Evolutionary conservation across 2,113 vertebrate genomes (phyloP).

Genomic region (Colaptes auratus): DNA sequence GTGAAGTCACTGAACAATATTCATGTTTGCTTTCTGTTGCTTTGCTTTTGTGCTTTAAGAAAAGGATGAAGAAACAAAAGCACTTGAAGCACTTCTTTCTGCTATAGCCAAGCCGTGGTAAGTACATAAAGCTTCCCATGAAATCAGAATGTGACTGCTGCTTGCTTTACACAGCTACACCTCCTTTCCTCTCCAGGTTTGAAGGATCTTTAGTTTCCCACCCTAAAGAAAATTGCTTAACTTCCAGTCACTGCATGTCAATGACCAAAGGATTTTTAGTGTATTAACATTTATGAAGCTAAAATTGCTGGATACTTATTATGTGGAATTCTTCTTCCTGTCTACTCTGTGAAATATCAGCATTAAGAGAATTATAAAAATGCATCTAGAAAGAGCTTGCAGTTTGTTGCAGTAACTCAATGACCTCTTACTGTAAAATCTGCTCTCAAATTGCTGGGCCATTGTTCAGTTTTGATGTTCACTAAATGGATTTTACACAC

Average conservation of each 20-base stretch:
- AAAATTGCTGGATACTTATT: background rate
- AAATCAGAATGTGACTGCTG: background rate
- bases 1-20: background rate
- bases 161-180: background rate
- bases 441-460: background rate
- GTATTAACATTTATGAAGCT: background rate
- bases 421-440: background rate
- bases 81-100: slow-evolving; percentile 85
- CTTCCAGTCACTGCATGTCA: background rate
- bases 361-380: background rate
- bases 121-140: slow-evolving; percentile 64
- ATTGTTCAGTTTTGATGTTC: background rate
- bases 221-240: background rate
- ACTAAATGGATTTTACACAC: background rate
- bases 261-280: background rate
- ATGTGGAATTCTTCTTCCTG: background rate
- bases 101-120: slow-evolving; percentile 89
- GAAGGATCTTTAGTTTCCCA: background rate
- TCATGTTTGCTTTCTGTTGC: slow-evolving; percentile 11
- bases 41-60: slow-evolving; percentile 77
- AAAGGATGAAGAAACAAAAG: slow-evolving; percentile 89
- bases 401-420: background rate
- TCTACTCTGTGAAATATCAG: background rate
- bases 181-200: background rate
- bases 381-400: background rate